Percentiles rank a stretch among this genome's conserved stretches.
These are phyloP conservation scores for Ctenicera cuprea DNA, from an alignment of 2,888 invertebrate species.

Conservation along the genomic window DNA sequence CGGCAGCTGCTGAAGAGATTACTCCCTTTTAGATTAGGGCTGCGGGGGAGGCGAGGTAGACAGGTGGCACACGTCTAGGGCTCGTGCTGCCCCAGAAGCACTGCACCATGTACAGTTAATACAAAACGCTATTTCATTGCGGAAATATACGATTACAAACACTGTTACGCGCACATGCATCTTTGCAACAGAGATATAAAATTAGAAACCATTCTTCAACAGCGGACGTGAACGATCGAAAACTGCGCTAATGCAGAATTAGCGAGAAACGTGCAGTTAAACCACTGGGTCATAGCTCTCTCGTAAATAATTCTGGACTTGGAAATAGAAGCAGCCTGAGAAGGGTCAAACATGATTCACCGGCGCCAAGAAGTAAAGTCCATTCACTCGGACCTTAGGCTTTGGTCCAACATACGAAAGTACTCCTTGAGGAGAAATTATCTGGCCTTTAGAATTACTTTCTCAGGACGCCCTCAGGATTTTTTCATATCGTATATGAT, in stretches of 20 bases:
- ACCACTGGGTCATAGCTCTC: constrained; percentile 45
- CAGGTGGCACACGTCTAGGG: constrained; percentile 57
- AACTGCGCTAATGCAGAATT: constrained; percentile 26
- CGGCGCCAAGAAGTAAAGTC: constrained; percentile 44
- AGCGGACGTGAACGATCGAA: constrained; percentile 28
- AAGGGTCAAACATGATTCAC: constrained; percentile 46
- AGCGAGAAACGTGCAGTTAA: constrained; percentile 40
- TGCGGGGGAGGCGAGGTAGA: constrained; percentile 50
- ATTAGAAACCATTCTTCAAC: constrained; percentile 47
- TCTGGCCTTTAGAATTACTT: not conserved
- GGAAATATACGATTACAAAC: constrained; percentile 46
- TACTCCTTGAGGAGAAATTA: constrained; percentile 15
- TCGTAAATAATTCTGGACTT: constrained; percentile 32
- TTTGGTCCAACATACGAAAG: not conserved
- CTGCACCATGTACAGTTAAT: constrained; percentile 43
- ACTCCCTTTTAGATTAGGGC: constrained; percentile 46
- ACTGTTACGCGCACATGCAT: constrained; percentile 38
- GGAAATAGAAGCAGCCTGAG: constrained; percentile 44
- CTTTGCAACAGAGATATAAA: constrained; percentile 36
- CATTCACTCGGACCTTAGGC: constrained; percentile 36
- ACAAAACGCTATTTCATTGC: constrained; percentile 45
- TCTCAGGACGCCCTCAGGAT: not conserved
- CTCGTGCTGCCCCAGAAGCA: constrained; percentile 49
- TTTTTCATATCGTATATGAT: not conserved
- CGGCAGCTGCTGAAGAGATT: constrained; percentile 58